Conservation (phyloP, 2,888 invertebrate species). For the Nomada ferruginata region DNA sequence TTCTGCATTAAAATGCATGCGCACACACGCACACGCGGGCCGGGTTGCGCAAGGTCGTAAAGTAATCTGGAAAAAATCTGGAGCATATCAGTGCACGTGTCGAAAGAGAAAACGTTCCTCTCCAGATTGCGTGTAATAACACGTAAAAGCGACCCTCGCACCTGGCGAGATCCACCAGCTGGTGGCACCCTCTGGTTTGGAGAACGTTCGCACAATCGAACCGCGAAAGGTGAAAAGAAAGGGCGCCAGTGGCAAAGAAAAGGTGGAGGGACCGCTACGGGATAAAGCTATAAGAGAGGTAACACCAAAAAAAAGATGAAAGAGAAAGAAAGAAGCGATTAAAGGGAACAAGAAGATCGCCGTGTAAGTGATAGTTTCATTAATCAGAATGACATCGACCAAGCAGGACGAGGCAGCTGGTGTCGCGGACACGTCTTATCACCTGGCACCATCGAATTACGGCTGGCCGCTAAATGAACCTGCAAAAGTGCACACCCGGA, state of each 20-base stretch:
- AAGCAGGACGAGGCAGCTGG: constrained; percentile 59
- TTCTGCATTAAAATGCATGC: constrained; percentile 1
- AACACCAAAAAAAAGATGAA: background rate
- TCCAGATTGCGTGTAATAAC: constrained; percentile 58
- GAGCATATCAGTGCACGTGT: constrained; percentile 68
- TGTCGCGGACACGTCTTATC: constrained; percentile 46
- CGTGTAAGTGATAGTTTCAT: constrained; percentile 74
- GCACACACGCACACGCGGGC: background rate
- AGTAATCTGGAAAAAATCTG: constrained; percentile 63
- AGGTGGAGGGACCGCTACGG: background rate
- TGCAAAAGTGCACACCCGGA: constrained; percentile 23
- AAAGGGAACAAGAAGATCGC: constrained; percentile 11
- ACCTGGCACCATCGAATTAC: constrained; percentile 64
- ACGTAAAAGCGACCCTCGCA: constrained; percentile 27
- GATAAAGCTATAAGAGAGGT: background rate
- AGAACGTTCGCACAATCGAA: background rate
- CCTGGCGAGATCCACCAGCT: constrained; percentile 48
- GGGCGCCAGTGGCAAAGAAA: too few species aligned
- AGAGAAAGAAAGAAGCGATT: constrained; percentile 13
- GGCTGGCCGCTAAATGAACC: constrained; percentile 22
- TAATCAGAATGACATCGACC: constrained; percentile 71
- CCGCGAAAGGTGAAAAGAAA: background rate
- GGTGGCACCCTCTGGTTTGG: constrained; percentile 47
- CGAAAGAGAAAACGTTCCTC: constrained; percentile 68
- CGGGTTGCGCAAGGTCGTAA: constrained; percentile 60